These are phyloP conservation scores for Eristalis pertinax DNA, from an alignment of 2,888 invertebrate genomes.

Conservation along the genomic window DNA sequence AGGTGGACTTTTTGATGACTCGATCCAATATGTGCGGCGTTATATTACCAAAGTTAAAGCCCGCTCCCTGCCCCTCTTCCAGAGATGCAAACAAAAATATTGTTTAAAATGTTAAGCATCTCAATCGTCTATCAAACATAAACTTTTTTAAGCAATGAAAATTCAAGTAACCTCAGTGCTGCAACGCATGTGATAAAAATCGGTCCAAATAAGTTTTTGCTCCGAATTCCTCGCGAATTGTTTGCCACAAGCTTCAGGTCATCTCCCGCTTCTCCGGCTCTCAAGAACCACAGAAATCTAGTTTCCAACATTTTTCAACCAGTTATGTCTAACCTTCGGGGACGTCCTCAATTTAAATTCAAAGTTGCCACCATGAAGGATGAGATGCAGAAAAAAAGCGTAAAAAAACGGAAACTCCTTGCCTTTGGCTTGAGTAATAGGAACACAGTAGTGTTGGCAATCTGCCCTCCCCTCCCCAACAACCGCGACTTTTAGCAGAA, in stretches of 20 bases:
- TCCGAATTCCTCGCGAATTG: background rate
- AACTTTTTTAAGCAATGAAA: no score
- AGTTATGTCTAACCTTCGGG: conserved; percentile 68
- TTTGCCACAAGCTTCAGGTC: conserved; percentile 20
- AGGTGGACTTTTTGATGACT: no score
- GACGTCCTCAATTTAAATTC: conserved; percentile 68
- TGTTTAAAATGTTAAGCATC: no score
- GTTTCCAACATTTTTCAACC: conserved; percentile 36
- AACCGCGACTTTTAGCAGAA: conserved; percentile 53
- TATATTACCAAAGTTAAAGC: no score
- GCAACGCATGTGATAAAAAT: background rate
- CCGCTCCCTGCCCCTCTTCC: no score
- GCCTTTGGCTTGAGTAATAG: conserved; percentile 59
- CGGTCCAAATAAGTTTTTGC: conserved; percentile 28
- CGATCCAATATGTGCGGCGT: no score
- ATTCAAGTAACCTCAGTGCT: background rate
- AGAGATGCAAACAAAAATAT: no score
- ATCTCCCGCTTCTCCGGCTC: conserved; percentile 5
- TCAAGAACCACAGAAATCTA: conserved; percentile 28
- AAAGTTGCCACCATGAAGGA: conserved; percentile 55
- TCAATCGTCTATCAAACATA: no score
- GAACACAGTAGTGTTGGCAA: conserved; percentile 30
- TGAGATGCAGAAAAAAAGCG: conserved; percentile 1
- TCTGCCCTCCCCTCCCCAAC: background rate
- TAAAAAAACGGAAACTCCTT: conserved; percentile 48